Evolutionary conservation across 2,113 vertebrate genomes (phyloP).

Genomic region (Lathamus discolor): DNA sequence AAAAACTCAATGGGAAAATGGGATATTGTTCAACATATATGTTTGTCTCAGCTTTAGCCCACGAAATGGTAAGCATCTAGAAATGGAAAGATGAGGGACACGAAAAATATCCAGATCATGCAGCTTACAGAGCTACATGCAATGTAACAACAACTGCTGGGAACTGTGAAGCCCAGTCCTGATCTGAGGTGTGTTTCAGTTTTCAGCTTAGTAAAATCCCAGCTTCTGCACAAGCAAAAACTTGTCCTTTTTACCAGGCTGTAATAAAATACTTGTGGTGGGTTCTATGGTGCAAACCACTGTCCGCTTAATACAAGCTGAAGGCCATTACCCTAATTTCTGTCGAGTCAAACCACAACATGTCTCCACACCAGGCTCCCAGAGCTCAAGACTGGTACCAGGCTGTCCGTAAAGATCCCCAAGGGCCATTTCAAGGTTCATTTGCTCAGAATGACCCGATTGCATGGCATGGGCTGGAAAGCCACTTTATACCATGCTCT

Average conservation of each 20-base stretch:
- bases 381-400: neutral
- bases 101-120: neutral
- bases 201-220: neutral
- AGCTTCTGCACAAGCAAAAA: neutral
- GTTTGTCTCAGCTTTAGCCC: neutral
- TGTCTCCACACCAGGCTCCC: neutral
- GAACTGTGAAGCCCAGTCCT: neutral
- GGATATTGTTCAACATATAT: neutral
- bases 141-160: neutral
- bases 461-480: neutral
- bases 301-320: neutral
- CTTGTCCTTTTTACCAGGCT: neutral
- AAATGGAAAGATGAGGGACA: neutral
- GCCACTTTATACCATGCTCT: neutral
- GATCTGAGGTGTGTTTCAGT: neutral
- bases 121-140: neutral
- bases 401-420: neutral
- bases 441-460: neutral
- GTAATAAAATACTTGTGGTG: slow-evolving; percentile 5
- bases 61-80: neutral
- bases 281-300: neutral
- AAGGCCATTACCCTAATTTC: neutral
- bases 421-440: neutral
- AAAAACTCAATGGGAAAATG: neutral
- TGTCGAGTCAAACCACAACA: neutral